Evolutionary conservation across 2,888 invertebrate species (phyloP), one percentile per base, ranked within the genome.

Genomic region (Diplolepis rosae): DNA sequence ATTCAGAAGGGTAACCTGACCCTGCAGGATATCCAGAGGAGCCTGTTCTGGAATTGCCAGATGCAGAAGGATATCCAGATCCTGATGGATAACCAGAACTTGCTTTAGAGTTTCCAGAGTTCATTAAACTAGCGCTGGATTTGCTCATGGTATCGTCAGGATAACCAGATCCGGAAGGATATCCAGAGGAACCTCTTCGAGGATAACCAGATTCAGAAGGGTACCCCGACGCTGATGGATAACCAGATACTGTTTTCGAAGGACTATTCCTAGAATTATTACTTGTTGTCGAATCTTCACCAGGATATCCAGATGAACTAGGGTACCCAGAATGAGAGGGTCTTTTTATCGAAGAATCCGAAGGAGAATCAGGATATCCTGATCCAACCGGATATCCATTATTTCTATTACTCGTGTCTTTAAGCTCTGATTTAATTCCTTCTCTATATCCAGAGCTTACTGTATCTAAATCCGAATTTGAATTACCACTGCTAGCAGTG

Each of bases 1-100:
- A 77, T 39, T 72, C 71, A 5, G 76, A 52, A 11, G 77, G 68
- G 54, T 76, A 75, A 11, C 68, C 71, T 11, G 77, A 68, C 45
- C 66, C 52, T 27, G 39, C 35, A 7, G 77, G 75, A 50, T 74
- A 71, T 13, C 70, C 74, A 2, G 67, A 28, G 6, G 30, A 27
- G 13, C 28, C 35, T 9, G 7, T 32, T 5, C 51, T 30, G n/a
- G 68, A 9, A 35, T n/a, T 28, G 15, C 28, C 74, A 45, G 74
- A 74, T 39, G 73, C 61, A 0, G 74, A 69, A 1, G 78, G 76
- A 35, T 72, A 69, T 2, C 66, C 56, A 18, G 67, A 50, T 35
- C 61, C 65, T n/a, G 61, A 15, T 1, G 69, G 71, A 24, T 68
- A 70, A 4, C 72, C 52, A 4, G 70, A 73, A 2, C 67, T 30